These are phyloP conservation scores for Apus apus DNA, from an alignment of 2,113 vertebrate species.

Conservation along the genomic window DNA sequence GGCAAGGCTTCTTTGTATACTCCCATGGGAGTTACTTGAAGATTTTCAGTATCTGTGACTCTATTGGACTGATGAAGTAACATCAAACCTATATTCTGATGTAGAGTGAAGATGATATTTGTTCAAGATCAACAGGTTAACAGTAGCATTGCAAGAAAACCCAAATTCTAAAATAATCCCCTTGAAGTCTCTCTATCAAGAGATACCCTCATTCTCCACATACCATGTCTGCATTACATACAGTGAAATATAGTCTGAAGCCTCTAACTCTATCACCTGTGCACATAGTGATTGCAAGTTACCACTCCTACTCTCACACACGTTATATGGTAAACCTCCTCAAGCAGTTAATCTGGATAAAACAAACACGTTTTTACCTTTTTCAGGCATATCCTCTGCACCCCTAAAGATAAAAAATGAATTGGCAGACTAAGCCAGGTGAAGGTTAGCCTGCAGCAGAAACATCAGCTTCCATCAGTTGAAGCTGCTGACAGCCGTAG, in stretches of 20 bases:
- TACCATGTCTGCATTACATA: not conserved
- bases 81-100: not conserved
- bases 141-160: not conserved
- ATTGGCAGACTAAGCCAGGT: not conserved
- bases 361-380: not conserved
- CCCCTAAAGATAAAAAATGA: not conserved
- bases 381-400: not conserved
- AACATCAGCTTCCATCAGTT: not conserved
- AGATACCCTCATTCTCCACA: not conserved
- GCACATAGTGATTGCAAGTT: not conserved
- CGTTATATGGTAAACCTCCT: not conserved
- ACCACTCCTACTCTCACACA: rapidly evolving
- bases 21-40: not conserved
- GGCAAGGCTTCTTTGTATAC: not conserved
- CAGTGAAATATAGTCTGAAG: not conserved
- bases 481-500: not conserved
- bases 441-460: not conserved
- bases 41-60: not conserved
- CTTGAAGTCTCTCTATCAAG: not conserved
- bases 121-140: not conserved
- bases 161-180: not conserved
- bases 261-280: not conserved
- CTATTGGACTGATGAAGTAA: not conserved
- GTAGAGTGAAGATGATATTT: not conserved
- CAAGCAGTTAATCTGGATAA: not conserved